These are phyloP conservation scores for Bovichtus variegatus DNA, from an alignment of 2,797 vertebrate genomes.

Conservation along the genomic window DNA sequence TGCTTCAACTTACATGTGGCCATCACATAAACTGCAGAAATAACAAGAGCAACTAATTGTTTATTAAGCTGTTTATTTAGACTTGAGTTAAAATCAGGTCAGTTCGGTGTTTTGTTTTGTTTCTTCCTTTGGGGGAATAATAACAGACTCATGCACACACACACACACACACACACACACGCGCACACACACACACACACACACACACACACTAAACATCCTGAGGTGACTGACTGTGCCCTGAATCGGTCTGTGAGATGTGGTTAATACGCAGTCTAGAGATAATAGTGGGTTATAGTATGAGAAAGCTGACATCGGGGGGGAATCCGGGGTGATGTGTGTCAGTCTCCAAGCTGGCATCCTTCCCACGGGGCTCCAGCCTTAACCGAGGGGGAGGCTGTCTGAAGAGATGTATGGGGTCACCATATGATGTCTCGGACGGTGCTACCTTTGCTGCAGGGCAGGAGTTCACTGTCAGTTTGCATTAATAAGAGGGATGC, in stretches of 20 bases:
- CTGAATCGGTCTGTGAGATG: not conserved
- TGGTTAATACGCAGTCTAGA: not conserved
- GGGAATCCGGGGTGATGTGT: constrained; percentile 40
- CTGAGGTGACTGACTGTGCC: not conserved
- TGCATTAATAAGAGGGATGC: constrained; percentile 70
- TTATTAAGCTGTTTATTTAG: not conserved
- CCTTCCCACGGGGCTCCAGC: constrained; percentile 79
- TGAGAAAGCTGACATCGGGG: constrained; percentile 56
- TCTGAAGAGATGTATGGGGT: constrained; percentile 68
- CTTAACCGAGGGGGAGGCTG: constrained; percentile 47
- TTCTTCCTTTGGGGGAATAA: not conserved
- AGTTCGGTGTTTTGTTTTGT: not conserved
- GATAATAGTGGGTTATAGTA: not conserved
- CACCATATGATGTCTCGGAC: constrained; percentile 76
- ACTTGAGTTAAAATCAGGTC: constrained; percentile 19
- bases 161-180: too few relatives aligned
- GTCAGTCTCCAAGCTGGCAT: constrained; percentile 75
- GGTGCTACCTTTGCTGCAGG: constrained; percentile 73
- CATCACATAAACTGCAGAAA: not conserved
- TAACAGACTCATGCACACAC: not conserved
- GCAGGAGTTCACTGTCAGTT: constrained; percentile 77
- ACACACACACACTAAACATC: not conserved
- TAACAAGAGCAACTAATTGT: not conserved
- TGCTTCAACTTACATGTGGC: constrained; percentile 53
- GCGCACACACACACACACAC: too few relatives aligned